Conservation (phyloP, 2,113 vertebrate species). For the Prinia subflava region DNA sequence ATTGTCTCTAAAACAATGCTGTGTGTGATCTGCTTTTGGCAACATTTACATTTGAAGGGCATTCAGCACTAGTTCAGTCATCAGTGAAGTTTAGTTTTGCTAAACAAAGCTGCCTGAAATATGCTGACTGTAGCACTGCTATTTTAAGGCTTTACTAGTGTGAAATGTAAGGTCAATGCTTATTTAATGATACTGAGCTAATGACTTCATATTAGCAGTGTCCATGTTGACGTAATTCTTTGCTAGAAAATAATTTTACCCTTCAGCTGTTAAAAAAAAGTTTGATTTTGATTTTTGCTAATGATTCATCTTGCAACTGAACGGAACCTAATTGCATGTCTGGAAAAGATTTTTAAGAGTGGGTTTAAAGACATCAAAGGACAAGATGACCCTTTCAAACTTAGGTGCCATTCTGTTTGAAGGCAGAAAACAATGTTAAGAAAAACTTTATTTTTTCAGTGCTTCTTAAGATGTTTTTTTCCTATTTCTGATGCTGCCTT, state of each 20-base stretch:
- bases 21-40: neutral
- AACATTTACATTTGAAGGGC: slow-evolving; percentile 5
- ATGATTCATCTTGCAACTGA: neutral
- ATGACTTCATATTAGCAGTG: neutral
- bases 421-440: neutral
- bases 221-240: neutral
- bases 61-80: neutral
- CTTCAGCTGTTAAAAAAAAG: neutral
- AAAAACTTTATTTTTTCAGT: neutral
- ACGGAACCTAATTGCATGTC: neutral
- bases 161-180: neutral
- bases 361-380: neutral
- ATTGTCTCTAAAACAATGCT: neutral
- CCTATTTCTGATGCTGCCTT: neutral
- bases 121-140: neutral
- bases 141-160: slow-evolving; percentile 2
- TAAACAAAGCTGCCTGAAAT: slow-evolving; percentile 28
- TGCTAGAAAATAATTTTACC: neutral
- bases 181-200: neutral
- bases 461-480: neutral
- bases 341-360: neutral
- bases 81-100: slow-evolving; percentile 18
- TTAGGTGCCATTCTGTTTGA: neutral
- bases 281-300: neutral
- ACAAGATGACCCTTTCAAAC: neutral